These are phyloP conservation scores for Phylloscopus trochiloides DNA, from an alignment of 2,113 vertebrate species.

Conservation along the genomic window DNA sequence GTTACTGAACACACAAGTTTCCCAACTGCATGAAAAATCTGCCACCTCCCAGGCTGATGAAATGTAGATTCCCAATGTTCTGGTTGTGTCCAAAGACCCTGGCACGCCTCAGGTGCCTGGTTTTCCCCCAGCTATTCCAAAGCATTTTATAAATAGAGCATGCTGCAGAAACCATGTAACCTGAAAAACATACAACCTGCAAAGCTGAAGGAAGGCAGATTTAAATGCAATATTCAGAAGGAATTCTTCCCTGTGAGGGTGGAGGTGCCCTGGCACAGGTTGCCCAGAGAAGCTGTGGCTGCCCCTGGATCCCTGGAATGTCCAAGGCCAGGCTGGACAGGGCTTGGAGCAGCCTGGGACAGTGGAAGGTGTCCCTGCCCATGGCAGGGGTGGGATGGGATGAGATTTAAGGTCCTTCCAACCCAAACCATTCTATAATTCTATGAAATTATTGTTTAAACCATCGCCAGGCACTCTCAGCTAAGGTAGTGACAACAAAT, in stretches of 20 bases:
- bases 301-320: not conserved
- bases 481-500: not conserved
- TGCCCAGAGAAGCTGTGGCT: not conserved
- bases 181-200: not conserved
- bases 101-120: not conserved
- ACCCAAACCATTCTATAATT: not conserved
- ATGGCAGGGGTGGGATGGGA: not conserved
- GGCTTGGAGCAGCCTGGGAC: fast-evolving
- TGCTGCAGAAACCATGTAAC: too few relatives aligned
- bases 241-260: not conserved
- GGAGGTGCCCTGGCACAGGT: fast-evolving
- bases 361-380: not conserved
- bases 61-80: not conserved
- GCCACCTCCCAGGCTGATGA: not conserved
- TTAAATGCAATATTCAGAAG: not conserved
- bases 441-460: not conserved
- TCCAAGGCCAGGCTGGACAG: fast-evolving
- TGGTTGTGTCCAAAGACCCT: not conserved
- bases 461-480: not conserved
- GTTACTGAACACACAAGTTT: not conserved
- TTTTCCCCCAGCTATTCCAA: not conserved
- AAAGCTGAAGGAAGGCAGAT: not conserved
- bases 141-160: not conserved
- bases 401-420: not conserved
- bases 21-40: not conserved